Evolutionary conservation across 2,888 invertebrate genomes (phyloP).

Genomic region (Acanthosepion lycidas): DNA sequence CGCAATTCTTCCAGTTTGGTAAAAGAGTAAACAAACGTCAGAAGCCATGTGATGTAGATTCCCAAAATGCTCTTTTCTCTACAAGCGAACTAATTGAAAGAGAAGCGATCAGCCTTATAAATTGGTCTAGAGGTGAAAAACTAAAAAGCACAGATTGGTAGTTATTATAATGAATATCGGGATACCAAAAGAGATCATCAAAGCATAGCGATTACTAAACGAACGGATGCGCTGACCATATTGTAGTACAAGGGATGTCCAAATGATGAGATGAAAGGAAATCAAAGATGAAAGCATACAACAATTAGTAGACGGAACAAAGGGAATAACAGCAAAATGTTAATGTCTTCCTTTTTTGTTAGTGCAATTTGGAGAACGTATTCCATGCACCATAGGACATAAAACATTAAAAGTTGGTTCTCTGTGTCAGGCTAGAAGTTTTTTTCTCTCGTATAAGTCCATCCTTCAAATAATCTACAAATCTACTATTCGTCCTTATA

Average conservation of each 20-base stretch:
- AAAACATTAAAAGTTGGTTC: not conserved
- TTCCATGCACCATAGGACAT: not conserved
- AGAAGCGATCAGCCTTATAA: slow-evolving; percentile 45
- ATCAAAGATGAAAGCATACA: not conserved
- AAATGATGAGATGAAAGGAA: not conserved
- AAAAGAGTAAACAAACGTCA: not conserved
- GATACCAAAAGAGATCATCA: slow-evolving; percentile 52
- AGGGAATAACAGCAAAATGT: not conserved
- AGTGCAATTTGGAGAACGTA: not conserved
- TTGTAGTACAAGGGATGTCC: slow-evolving; percentile 38
- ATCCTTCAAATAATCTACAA: too few species aligned
- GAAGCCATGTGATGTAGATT: not conserved
- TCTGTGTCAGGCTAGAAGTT: too few species aligned
- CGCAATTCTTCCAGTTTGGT: not conserved
- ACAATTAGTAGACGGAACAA: not conserved
- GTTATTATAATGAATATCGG: slow-evolving; percentile 51
- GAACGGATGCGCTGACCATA: slow-evolving; percentile 53
- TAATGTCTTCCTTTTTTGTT: not conserved
- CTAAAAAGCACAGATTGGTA: slow-evolving; percentile 50
- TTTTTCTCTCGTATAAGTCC: too few species aligned
- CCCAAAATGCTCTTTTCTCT: not conserved
- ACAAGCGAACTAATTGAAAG: not conserved
- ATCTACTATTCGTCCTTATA: too few species aligned
- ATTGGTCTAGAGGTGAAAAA: slow-evolving; percentile 48
- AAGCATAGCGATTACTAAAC: slow-evolving; percentile 51